Base-by-base conservation (phyloP, 2,888 invertebrate species). In the Papilio gigon region DNA sequence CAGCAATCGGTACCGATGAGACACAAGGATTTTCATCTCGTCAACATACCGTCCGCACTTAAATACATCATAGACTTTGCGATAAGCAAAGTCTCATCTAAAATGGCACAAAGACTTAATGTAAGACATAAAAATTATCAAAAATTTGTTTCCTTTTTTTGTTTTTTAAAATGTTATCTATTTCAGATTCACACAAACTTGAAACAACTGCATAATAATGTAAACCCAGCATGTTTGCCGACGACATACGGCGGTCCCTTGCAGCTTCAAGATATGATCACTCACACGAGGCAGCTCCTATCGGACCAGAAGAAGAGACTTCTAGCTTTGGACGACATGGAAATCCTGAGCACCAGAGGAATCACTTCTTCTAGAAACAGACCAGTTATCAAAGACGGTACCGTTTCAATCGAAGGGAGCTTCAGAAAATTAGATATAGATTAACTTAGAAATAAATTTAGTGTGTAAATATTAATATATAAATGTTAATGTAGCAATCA, bases 1-100 rank as follows among this genome's bases (percentile, higher is more conserved):
- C 86, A 95, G 94, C 96, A 96, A 93, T 95, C 96, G 0, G 74
- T 95, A 71, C 97, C 97, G 8, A 94, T 96, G 93, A 93, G 96
- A 17, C 96, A 97, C 86, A 96, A 96, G 84, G 94, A 94, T 78
- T 93, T 96, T 50, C 95, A 96, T 80, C 87, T 95, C 70, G 84
- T 96, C 40, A 95, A 96, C 80, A 88, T 96, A 17, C 95, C 96
- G 1, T 79, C 93, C n/a, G 93, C 95, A 0, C 82, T 96, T n/a
- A 95, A 95, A 77, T 96, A 95, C 84, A 93, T 96, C 25, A 94
- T 95, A 70, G 96, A 97, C 79, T 95, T 96, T 78, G 94, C 95
- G 0, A 92, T 93, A 74, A 93, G 93, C 62, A 93, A 94, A 78
- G 92, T 96, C 65, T 95, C 95, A 69, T 92, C 94, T 33, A 97